Evolutionary conservation across 2,888 invertebrate species (phyloP).

Genomic region (Bugulina stolonifera): DNA sequence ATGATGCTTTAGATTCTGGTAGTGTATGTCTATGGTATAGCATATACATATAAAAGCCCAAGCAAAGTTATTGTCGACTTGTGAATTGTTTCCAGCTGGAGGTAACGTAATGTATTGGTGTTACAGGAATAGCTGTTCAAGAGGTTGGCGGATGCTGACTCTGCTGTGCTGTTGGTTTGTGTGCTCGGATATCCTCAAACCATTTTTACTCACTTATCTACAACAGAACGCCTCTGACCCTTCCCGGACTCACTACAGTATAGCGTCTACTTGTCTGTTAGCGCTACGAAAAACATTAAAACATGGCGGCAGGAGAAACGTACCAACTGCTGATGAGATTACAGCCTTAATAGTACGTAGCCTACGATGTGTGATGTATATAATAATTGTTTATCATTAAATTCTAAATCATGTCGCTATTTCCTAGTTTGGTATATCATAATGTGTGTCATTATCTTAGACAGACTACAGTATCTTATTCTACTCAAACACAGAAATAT

Average conservation of each 20-base stretch:
- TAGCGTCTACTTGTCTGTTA: conserved; percentile 78
- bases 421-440: too few relatives aligned
- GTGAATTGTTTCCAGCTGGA: background rate
- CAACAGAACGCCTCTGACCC: conserved; percentile 90
- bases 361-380: too few relatives aligned
- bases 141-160: conserved; percentile 92
- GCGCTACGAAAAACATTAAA: conserved; percentile 91
- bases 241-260: conserved; percentile 75
- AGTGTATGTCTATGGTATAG: too few relatives aligned
- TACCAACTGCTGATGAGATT: conserved; percentile 91
- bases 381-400: too few relatives aligned
- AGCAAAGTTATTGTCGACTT: background rate
- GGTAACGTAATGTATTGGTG: background rate
- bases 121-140: conserved; percentile 73
- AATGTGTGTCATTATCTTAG: too few relatives aligned
- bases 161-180: conserved; percentile 95
- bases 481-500: too few relatives aligned
- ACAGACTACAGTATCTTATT: too few relatives aligned
- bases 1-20: too few relatives aligned
- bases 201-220: conserved; percentile 88
- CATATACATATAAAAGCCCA: too few relatives aligned
- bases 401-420: too few relatives aligned
- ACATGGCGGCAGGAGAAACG: conserved; percentile 93
- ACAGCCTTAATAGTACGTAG: conserved; percentile 64
- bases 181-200: conserved; percentile 82